Evolutionary conservation across 1,140 invertebrate genomes (phyloP).

Genomic region (Olivierus martensii): DNA sequence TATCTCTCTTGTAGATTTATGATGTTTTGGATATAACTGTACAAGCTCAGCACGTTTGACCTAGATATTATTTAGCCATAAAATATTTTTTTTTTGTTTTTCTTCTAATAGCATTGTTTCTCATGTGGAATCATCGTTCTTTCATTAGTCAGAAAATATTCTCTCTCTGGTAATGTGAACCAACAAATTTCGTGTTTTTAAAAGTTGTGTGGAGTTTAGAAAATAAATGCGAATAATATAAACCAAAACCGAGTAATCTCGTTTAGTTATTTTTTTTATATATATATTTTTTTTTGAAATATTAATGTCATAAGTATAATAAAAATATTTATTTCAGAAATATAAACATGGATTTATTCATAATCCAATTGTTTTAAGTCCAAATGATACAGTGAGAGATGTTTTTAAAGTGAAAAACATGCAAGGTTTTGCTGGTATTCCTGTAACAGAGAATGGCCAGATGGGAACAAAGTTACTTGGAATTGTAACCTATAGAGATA

Average conservation of each 20-base stretch:
- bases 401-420: constrained; percentile 76
- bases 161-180: background rate
- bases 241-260: background rate
- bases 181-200: too few relatives aligned
- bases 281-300: background rate
- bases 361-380: constrained; percentile 87
- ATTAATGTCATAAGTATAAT: background rate
- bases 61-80: too few relatives aligned
- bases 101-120: too few relatives aligned
- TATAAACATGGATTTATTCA: constrained; percentile 99
- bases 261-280: background rate
- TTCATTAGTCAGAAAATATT: too few relatives aligned
- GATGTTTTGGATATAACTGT: too few relatives aligned
- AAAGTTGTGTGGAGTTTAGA: constrained; percentile 2
- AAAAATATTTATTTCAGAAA: constrained; percentile 26
- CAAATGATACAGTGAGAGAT: constrained; percentile 66
- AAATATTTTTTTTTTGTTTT: background rate
- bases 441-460: constrained; percentile 87
- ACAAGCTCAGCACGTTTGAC: too few relatives aligned
- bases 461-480: constrained; percentile 83
- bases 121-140: too few relatives aligned
- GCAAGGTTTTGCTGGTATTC: constrained; percentile 92
- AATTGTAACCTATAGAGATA: constrained; percentile 95
- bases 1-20: too few relatives aligned
- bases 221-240: background rate